Evolutionary conservation across 92 coral and sea anemone species (phyloP), one percentile per base, ranked within the genome.

Genomic region (Umimayanthus chanpuru): DNA sequence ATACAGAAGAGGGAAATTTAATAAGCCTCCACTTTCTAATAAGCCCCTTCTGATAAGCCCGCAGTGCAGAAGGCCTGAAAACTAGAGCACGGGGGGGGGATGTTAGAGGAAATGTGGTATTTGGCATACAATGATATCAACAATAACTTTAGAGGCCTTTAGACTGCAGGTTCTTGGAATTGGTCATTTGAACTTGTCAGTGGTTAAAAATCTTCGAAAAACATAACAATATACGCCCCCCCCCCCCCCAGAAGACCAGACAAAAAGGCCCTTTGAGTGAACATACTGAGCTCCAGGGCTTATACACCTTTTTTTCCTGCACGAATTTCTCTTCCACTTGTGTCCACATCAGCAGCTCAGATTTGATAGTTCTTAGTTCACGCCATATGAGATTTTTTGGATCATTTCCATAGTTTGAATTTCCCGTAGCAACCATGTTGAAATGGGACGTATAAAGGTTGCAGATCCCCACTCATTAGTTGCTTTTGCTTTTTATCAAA

Each of bases 131-230:
- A n/a, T 75, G 79, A 75, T 75, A 75, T 75, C 44, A 75, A 75
- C 79, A 75, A 39, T 32, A 75, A 32, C 25, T 75, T 36, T 32
- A 75, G 79, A 75, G 79, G 79, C 79, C 79, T 75, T 75, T 75
- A 75, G 79, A 75, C 79, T 75, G 79, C 79, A 75, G 79, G 79
- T 75, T 75, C 79, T 39, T 75, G 79, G 78, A 73, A 73, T 21
- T 30, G 78, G 78, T 73, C 78, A 73, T 73, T 73, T 73, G 78
- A 73, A 73, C 78, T 73, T 73, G 78, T 73, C 77, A 73, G 77
- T 73, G 49, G 79, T 74, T 74, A 36, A 74, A 74, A 18, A 53
- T 74, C 79, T 74, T 74, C 79, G 39, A 74, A 38, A 74, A 74
- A 74, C 5, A 73, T 73, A 73, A 73, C 53, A 74, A 74, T 74